These are phyloP conservation scores for Kuschelorhynchus macadamiae DNA, from an alignment of 2,888 invertebrate genomes.

Conservation along the genomic window DNA sequence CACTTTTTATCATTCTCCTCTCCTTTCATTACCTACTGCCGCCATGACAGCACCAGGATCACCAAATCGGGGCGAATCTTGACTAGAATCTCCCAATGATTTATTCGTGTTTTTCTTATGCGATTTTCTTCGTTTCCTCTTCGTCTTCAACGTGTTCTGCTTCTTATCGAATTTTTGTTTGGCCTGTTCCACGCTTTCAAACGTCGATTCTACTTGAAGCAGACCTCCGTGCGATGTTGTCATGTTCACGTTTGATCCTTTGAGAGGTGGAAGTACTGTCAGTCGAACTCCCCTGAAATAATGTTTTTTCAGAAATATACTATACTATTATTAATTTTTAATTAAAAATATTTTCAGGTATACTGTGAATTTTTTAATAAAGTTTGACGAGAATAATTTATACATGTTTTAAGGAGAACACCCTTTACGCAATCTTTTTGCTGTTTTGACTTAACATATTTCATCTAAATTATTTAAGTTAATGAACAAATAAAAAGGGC, in stretches of 20 bases:
- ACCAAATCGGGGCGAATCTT: constrained; percentile 22
- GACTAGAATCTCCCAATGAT: constrained; percentile 5
- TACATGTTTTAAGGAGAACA: no score
- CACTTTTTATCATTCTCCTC: no score
- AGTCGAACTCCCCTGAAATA: constrained; percentile 67
- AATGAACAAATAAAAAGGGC: no score
- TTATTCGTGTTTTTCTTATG: constrained; percentile 27
- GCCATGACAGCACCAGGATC: constrained; percentile 50
- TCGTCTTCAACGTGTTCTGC: constrained; percentile 56
- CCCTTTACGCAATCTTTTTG: no score
- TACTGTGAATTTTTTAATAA: no score
- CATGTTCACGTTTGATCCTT: constrained; percentile 75
- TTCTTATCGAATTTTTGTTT: constrained; percentile 67
- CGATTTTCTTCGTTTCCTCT: constrained; percentile 44
- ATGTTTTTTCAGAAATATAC: no score
- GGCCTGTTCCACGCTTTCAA: constrained; percentile 78
- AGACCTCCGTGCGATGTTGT: constrained; percentile 82
- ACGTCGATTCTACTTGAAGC: constrained; percentile 81
- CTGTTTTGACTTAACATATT: no score
- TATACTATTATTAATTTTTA: no score
- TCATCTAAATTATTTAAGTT: no score
- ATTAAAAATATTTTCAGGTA: no score
- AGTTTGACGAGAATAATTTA: no score
- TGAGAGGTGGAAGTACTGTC: constrained; percentile 80
- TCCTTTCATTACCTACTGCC: constrained; percentile 44